phyloP scores from a whole-genome alignment of 2,113 vertebrate species.

The Symphodus melops region DNA sequence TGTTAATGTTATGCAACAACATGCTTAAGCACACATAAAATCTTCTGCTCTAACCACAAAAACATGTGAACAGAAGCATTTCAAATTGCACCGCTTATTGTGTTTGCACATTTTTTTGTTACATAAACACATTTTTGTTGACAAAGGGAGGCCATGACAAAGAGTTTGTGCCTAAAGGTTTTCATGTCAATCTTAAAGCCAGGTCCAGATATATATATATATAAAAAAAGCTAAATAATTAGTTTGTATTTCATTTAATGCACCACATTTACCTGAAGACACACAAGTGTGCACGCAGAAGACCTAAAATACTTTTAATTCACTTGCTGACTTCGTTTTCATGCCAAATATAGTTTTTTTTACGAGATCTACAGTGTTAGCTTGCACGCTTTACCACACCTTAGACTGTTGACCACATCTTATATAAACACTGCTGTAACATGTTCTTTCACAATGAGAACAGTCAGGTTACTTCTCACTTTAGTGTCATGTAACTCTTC shows the following conservation, averaged over 20 bases:
- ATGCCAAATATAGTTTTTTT: too few relatives aligned
- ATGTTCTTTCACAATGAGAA: too few relatives aligned
- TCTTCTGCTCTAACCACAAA: not conserved
- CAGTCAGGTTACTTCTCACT: too few relatives aligned
- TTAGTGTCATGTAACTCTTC: too few relatives aligned
- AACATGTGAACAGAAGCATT: not conserved
- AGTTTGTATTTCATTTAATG: not conserved
- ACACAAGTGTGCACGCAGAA: too few relatives aligned
- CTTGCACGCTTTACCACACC: too few relatives aligned
- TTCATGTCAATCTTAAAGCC: not conserved
- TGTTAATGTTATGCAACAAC: not conserved
- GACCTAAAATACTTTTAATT: too few relatives aligned
- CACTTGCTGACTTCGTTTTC: too few relatives aligned
- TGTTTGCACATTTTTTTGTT: not conserved
- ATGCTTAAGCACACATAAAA: not conserved
- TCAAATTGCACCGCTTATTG: not conserved
- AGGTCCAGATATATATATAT: not conserved
- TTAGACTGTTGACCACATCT: too few relatives aligned
- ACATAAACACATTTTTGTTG: not conserved
- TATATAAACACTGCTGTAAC: too few relatives aligned
- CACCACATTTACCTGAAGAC: too few relatives aligned
- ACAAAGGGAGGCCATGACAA: not conserved
- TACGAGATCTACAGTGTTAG: too few relatives aligned
- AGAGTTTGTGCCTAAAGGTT: not conserved
- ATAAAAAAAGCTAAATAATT: not conserved